Percentiles rank a stretch among this genome's conserved stretches.
These are phyloP conservation scores for Semnornis frantzii DNA, from an alignment of 2,113 vertebrate species.

Conservation along the genomic window DNA sequence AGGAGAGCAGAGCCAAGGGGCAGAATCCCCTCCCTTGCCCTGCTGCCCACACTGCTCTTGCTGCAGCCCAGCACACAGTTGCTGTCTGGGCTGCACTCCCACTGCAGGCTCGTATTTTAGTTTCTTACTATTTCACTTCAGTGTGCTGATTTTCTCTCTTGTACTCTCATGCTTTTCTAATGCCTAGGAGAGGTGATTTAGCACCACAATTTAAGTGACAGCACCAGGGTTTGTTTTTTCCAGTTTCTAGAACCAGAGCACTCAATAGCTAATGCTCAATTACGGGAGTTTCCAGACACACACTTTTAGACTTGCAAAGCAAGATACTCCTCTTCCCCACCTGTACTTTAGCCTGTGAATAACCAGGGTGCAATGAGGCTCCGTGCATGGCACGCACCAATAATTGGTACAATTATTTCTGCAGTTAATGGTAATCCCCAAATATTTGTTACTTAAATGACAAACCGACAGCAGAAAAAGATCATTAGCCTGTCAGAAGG, in stretches of 20 bases:
- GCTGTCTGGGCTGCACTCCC: no score
- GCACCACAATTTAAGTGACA: background rate
- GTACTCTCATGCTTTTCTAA: background rate
- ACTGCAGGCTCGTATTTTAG: background rate
- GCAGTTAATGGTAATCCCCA: conserved; percentile 58
- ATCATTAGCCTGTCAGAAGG: background rate
- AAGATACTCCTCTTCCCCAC: background rate
- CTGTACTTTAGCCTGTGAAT: background rate
- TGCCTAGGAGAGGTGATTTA: background rate
- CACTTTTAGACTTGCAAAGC: background rate
- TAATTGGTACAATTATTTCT: background rate
- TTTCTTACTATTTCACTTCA: background rate
- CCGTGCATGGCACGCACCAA: background rate
- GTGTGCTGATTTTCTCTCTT: background rate
- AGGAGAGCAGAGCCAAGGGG: no score
- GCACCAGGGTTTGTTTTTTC: background rate
- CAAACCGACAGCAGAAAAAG: background rate
- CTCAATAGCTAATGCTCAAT: background rate
- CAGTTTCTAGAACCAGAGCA: background rate
- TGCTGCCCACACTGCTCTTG: no score
- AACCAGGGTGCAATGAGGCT: background rate
- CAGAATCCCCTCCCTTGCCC: no score
- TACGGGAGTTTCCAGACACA: conserved; percentile 42
- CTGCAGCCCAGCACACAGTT: no score
- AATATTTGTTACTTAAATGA: background rate